These are phyloP conservation scores for Tokudaia tokunoshimensis DNA, from an alignment of 2,797 vertebrate species.

Conservation along the genomic window DNA sequence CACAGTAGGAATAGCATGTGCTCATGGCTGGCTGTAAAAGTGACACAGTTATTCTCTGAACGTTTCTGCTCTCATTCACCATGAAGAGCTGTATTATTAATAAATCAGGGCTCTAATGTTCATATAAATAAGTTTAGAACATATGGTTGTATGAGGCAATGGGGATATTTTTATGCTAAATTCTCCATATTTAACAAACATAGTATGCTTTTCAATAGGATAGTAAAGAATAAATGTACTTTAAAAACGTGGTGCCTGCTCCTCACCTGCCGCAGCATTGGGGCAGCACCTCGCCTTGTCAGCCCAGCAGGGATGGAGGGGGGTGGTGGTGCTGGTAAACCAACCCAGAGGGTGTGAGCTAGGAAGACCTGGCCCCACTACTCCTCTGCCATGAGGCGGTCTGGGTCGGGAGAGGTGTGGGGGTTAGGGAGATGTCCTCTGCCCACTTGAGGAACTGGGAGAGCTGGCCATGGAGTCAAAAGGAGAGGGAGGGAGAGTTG, in stretches of 20 bases:
- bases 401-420: background rate
- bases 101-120: constrained; percentile 71
- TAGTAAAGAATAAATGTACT: background rate
- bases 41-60: background rate
- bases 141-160: constrained; percentile 30
- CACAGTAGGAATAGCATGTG: background rate
- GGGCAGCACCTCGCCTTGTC: background rate
- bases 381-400: background rate
- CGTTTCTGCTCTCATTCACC: constrained; percentile 29
- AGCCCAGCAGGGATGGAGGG: background rate
- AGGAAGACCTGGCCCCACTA: background rate
- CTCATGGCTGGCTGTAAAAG: background rate
- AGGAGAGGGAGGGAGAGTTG: background rate
- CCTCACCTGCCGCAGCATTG: background rate
- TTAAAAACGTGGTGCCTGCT: background rate
- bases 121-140: background rate
- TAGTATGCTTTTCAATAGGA: background rate
- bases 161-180: background rate
- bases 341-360: background rate
- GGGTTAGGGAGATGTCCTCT: background rate
- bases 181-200: constrained; percentile 38
- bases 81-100: constrained; percentile 37
- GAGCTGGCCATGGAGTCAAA: background rate
- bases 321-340: background rate
- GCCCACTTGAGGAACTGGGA: background rate